These are phyloP conservation scores for Cnemophilus loriae DNA, from an alignment of 2,113 vertebrate species.

Conservation along the genomic window DNA sequence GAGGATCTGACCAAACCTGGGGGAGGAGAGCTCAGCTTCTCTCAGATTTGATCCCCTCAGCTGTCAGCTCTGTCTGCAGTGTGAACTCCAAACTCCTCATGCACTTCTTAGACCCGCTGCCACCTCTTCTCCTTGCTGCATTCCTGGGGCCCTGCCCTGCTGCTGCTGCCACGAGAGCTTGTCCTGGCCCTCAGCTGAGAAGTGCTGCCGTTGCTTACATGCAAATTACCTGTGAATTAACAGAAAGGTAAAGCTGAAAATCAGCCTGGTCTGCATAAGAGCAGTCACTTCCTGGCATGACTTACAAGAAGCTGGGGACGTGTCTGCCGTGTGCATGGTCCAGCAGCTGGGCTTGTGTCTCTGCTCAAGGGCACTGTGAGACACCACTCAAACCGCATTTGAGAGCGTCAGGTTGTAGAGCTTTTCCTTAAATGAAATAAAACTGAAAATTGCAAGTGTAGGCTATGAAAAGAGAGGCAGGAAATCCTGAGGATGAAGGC, in stretches of 20 bases:
- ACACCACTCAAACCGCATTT: not conserved
- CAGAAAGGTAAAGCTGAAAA: not conserved
- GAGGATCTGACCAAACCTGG: not conserved
- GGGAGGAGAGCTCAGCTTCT: not conserved
- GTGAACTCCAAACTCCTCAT: not conserved
- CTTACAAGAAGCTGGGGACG: not conserved
- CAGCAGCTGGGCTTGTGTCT: not conserved
- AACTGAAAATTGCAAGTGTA: not conserved
- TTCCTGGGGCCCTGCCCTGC: rapidly evolving
- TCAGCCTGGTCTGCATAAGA: not conserved
- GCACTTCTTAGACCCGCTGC: rapidly evolving
- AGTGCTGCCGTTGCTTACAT: not conserved
- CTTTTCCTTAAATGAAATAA: not conserved
- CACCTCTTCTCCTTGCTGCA: not conserved
- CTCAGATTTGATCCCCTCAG: not conserved
- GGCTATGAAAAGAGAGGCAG: not conserved
- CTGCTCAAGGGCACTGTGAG: not conserved
- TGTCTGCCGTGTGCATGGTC: not conserved
- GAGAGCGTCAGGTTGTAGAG: not conserved
- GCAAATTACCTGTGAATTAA: not conserved
- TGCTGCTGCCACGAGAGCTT: not conserved
- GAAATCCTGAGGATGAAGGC: not conserved
- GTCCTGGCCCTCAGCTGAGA: not conserved
- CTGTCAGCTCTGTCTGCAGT: not conserved
- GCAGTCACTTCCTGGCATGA: not conserved